Evolutionary conservation across 2,888 invertebrate species (phyloP), one percentile per base, ranked within the genome.

Genomic region (Oithona nana): DNA sequence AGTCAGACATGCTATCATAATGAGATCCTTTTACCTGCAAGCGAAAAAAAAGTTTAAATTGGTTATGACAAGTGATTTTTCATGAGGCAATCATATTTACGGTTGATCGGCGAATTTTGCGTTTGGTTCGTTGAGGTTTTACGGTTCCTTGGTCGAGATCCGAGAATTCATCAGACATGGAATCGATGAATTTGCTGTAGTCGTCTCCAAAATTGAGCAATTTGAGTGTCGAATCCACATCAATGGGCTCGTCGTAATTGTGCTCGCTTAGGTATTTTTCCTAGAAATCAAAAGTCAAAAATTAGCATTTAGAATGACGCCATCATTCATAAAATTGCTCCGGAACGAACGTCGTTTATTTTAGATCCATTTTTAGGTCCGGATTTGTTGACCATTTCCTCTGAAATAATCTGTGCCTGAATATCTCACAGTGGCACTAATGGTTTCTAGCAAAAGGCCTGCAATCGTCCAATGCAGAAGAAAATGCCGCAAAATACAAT

Each of bases 151-250:
- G 39, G 8, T 54, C 54, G 54, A 54, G 54, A 54, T 54, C 54
- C 20, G 49, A 50, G 26, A 50, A 16, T 11, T 49, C 59, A 24
- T 59, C 59, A 2, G 59, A 59, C 49, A 59, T 50, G n/a, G 28
- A 28, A 59, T 59, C 49, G 49, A 59, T 59, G n/a, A 28, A 59
- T 20, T 48, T 50, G 26, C 59, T 59, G 50, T 59, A 59, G 49
- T 59, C 59, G n/a, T 59, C 59, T 1, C 59, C 59, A 59, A 59
- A 59, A 50, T 59, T 59, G 11, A 59, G 49, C 39, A 59, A n/a
- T 16, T 49, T 31, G 20, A 48, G 29, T 3, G 59, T 28, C 22
- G 49, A 24, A 28, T 59, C 59, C 24, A 28, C 59, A 50, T 50
- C 50, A 16, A 48, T 48, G n/a, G 59, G 48, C 49, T 59, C 59